These are phyloP conservation scores for Sebastes glaucus DNA, from an alignment of 2,797 vertebrate species.

Conservation along the genomic window DNA sequence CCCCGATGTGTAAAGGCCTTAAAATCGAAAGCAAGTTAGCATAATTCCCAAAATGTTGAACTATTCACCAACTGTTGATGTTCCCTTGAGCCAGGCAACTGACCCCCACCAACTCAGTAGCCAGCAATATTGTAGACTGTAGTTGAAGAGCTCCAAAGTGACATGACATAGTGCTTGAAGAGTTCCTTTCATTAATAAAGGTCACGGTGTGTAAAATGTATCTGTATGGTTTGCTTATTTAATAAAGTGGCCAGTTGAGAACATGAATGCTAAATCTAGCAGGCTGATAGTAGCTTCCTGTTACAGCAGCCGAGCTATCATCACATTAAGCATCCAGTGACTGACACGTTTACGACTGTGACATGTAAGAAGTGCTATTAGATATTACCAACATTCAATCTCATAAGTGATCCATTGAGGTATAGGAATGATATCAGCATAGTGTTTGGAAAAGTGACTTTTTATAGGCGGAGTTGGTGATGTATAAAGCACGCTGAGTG, in stretches of 20 bases:
- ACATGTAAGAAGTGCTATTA: slow-evolving; percentile 40
- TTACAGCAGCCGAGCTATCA: slow-evolving; percentile 13
- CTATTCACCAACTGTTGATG: too few species aligned
- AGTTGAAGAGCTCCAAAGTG: neutral
- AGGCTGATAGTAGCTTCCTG: slow-evolving; percentile 15
- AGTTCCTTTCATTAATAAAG: slow-evolving; percentile 18
- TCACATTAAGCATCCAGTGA: slow-evolving; percentile 40
- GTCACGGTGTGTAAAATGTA: slow-evolving; percentile 35
- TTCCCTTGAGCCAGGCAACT: neutral
- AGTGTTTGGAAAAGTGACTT: slow-evolving; percentile 63
- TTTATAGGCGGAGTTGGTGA: slow-evolving; percentile 61
- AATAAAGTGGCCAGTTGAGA: slow-evolving; percentile 53
- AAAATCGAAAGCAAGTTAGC: too few species aligned
- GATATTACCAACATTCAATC: slow-evolving; percentile 59
- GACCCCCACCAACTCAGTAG: neutral
- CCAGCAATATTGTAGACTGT: too few species aligned
- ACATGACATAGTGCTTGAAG: neutral
- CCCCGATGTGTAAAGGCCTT: too few species aligned
- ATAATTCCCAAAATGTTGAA: too few species aligned
- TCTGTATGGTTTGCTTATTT: slow-evolving; percentile 46
- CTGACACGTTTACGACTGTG: slow-evolving; percentile 62
- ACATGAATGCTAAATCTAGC: slow-evolving; percentile 16
- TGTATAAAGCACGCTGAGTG: slow-evolving; percentile 37
- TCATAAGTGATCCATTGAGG: slow-evolving; percentile 61
- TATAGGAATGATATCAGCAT: slow-evolving; percentile 55